These are phyloP conservation scores for Fulmarus glacialis DNA, from an alignment of 2,113 vertebrate genomes.

Conservation along the genomic window DNA sequence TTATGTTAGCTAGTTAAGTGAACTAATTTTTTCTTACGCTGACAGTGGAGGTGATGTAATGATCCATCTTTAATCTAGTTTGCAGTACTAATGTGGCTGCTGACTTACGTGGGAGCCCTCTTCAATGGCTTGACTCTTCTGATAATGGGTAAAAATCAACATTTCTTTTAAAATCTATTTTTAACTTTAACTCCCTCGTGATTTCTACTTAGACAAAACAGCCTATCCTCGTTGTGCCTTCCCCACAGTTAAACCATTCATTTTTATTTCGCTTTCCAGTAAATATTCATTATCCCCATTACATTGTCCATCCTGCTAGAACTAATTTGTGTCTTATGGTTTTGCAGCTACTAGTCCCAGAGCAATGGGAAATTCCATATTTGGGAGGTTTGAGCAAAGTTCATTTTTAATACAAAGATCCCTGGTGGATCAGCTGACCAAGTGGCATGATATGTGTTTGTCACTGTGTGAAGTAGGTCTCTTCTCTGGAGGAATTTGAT, in stretches of 20 bases:
- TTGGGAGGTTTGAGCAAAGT: not conserved
- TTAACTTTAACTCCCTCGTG: not conserved
- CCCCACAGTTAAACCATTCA: not conserved
- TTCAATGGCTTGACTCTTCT: conserved; percentile 98
- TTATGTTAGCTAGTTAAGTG: not conserved
- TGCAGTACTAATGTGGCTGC: conserved; percentile 98
- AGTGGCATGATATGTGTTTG: not conserved
- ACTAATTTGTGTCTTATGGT: not conserved
- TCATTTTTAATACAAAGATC: conserved; percentile 8
- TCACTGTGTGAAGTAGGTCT: conserved; percentile 8
- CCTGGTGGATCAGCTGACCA: conserved; percentile 18
- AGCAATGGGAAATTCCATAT: not conserved
- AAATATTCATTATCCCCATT: not conserved
- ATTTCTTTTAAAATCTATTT: conserved; percentile 1
- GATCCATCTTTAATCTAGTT: conserved; percentile 81
- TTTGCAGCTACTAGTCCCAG: not conserved
- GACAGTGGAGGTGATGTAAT: conserved; percentile 2
- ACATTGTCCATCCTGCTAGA: not conserved
- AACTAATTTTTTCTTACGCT: not conserved
- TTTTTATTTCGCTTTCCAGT: not conserved
- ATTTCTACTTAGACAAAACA: not conserved
- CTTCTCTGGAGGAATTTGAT: not conserved
- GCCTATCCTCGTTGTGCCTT: not conserved
- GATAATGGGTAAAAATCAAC: conserved; percentile 88
- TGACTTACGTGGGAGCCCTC: conserved; percentile 97